A percentile compares a stretch with the other conserved stretches of the same genome.
Conservation (phyloP, 2,113 vertebrate genomes). For the Emydura subglobosa region DNA sequence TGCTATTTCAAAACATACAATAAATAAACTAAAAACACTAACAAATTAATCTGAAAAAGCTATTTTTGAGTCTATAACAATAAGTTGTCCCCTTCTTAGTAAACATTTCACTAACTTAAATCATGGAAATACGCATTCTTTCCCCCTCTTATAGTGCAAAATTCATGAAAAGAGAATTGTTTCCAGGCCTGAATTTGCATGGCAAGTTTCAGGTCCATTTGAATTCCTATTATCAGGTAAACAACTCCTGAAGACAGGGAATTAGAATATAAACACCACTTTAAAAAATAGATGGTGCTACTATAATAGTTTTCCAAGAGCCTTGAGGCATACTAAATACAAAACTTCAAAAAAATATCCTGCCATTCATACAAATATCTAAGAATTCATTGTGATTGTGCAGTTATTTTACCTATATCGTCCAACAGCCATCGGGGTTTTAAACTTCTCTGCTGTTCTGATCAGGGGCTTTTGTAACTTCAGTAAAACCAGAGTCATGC, state of each 20-base stretch:
- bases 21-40: conserved; percentile 1
- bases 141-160: background rate
- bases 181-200: conserved; percentile 15
- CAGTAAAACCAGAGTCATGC: background rate
- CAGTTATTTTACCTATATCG: background rate
- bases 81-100: conserved; percentile 2
- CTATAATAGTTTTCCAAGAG: background rate
- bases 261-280: conserved; percentile 22
- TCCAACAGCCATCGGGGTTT: background rate
- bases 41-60: conserved; percentile 26
- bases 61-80: conserved; percentile 30
- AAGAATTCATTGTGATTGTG: background rate
- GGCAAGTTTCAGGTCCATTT: conserved; percentile 10
- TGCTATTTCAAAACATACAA: background rate
- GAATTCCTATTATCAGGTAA: conserved; percentile 40
- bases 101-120: background rate
- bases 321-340: background rate
- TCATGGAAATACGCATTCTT: background rate
- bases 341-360: background rate
- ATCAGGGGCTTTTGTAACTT: background rate
- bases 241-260: background rate
- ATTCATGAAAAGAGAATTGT: background rate
- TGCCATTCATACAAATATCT: background rate
- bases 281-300: background rate
- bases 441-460: background rate